Percentiles rank a stretch among this genome's conserved stretches.
phyloP scores from a whole-genome alignment of 35 echinoderm and acorn worm species.

The Chiridota heheva region DNA sequence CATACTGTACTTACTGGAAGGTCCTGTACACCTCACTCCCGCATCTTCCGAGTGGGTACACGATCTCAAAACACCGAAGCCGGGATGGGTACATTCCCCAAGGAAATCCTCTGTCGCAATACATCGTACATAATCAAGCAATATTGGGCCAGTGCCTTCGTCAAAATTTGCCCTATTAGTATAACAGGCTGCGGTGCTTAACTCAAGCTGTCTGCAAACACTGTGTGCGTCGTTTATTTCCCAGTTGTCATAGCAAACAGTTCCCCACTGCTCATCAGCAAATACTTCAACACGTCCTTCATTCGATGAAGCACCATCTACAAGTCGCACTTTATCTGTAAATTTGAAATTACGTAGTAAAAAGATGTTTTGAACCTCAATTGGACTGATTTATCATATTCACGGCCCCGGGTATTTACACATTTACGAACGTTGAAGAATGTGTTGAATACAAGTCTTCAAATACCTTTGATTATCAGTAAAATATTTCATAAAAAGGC shows the following conservation, averaged over 20 bases:
- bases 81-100: not conserved
- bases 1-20: not conserved
- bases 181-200: not conserved
- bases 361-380: too few relatives aligned
- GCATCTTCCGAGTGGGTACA: conserved; percentile 9
- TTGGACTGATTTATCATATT: too few relatives aligned
- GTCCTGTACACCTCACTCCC: not conserved
- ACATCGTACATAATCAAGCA: not conserved
- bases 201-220: conserved; percentile 9
- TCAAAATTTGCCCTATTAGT: not conserved
- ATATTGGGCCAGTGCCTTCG: not conserved
- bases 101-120: not conserved
- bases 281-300: conserved; percentile 40
- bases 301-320: not conserved
- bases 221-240: conserved; percentile 16
- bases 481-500: too few relatives aligned
- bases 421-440: too few relatives aligned
- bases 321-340: too few relatives aligned
- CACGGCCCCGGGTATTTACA: too few relatives aligned
- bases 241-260: conserved; percentile 16
- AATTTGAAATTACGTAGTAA: too few relatives aligned
- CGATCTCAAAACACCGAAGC: not conserved
- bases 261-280: conserved; percentile 32
- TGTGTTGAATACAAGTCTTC: too few relatives aligned
- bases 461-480: too few relatives aligned